Conservation (phyloP, 2,888 invertebrate genomes). For the Balanococcus diminutus region DNA sequence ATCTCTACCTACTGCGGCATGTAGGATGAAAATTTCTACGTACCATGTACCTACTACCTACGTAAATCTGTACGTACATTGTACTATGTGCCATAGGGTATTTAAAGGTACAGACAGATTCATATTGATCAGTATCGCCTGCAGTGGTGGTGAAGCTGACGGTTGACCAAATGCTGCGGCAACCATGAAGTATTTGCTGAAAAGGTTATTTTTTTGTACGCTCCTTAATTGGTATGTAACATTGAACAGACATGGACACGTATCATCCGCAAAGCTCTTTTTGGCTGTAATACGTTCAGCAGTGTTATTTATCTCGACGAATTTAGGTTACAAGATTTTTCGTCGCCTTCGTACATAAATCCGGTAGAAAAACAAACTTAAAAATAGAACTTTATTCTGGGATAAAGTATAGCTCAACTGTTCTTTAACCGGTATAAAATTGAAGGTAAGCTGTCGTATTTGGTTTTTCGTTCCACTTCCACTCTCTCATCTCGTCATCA, state of each 20-base stretch:
- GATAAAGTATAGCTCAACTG: neutral
- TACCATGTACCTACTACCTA: neutral
- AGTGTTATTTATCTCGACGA: neutral
- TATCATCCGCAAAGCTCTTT: neutral
- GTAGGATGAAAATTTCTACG: neutral
- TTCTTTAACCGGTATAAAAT: neutral
- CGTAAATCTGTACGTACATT: neutral
- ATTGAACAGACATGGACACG: neutral
- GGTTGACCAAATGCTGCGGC: neutral
- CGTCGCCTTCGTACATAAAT: neutral
- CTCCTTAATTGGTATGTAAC: neutral
- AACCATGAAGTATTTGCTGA: neutral
- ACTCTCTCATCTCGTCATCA: neutral
- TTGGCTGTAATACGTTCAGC: neutral
- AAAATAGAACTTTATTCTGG: neutral
- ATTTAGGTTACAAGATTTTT: conserved; percentile 10
- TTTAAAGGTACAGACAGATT: no score
- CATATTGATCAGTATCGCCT: neutral
- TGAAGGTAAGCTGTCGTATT: neutral
- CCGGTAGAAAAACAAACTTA: neutral
- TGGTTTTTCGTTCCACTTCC: neutral
- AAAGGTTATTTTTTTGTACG: neutral
- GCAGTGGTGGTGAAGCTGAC: neutral
- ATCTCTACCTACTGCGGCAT: no score
- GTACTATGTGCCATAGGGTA: no score